Percentiles rank a stretch among this genome's conserved stretches.
Conservation (phyloP, 2,888 invertebrate species). For the Apamea monoglypha region DNA sequence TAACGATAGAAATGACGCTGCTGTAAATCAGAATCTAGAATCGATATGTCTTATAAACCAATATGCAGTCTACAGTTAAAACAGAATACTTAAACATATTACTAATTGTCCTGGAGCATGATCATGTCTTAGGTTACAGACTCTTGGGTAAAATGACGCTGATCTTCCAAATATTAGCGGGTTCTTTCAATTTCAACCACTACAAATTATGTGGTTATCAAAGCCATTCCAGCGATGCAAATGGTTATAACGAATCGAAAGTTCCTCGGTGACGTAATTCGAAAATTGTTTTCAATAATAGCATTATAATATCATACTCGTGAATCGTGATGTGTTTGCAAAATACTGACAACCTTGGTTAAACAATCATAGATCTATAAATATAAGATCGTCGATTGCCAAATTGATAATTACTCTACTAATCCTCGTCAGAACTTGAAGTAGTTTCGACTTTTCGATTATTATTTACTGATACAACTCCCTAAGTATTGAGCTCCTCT, state of each 20-base stretch:
- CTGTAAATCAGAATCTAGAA: slow-evolving; percentile 25
- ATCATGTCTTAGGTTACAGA: not conserved
- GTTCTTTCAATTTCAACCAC: slow-evolving; percentile 34
- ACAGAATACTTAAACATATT: not conserved
- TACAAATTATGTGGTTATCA: slow-evolving; percentile 32
- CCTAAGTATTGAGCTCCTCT: not conserved
- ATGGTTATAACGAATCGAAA: slow-evolving; percentile 48
- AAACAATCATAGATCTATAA: slow-evolving; percentile 41
- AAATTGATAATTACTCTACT: slow-evolving; percentile 42
- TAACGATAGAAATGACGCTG: slow-evolving; percentile 17
- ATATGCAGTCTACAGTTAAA: not conserved
- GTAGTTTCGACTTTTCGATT: not conserved
- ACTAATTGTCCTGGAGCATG: not conserved
- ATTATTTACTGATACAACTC: not conserved
- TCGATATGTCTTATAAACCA: not conserved
- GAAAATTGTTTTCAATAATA: slow-evolving; percentile 44
- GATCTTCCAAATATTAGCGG: slow-evolving; percentile 35
- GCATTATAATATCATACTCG: slow-evolving; percentile 35
- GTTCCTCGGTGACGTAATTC: slow-evolving; percentile 48
- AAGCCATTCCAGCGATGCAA: slow-evolving; percentile 34
- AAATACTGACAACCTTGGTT: slow-evolving; percentile 47
- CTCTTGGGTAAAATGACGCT: slow-evolving; percentile 18
- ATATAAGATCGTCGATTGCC: slow-evolving; percentile 29
- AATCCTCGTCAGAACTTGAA: slow-evolving; percentile 11
- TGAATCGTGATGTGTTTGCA: slow-evolving; percentile 55